Evolutionary conservation across 2,797 vertebrate species (phyloP).

Genomic region (Anolis apletophallus): DNA sequence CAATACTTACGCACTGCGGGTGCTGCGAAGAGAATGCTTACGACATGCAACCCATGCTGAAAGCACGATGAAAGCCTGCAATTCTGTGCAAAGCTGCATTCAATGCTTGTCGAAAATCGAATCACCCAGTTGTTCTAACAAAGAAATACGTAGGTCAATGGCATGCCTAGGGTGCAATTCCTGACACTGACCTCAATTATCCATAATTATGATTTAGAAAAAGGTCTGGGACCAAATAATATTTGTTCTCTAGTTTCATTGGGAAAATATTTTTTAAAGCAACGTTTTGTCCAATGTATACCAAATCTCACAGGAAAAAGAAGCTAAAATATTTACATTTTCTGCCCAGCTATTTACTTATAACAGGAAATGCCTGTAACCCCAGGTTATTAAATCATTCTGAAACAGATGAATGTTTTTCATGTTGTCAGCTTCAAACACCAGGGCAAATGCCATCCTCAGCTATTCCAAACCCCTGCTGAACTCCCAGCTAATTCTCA

Average conservation of each 20-base stretch:
- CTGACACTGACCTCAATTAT: too few relatives aligned
- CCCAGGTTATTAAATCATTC: constrained; percentile 58
- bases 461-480: constrained; percentile 26
- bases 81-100: not conserved
- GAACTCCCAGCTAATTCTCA: constrained; percentile 39
- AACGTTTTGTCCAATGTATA: constrained; percentile 31
- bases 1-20: too few relatives aligned
- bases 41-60: not conserved
- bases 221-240: not conserved
- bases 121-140: too few relatives aligned
- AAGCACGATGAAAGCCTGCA: not conserved
- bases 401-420: constrained; percentile 48
- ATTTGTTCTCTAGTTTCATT: not conserved
- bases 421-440: constrained; percentile 60
- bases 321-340: constrained; percentile 56
- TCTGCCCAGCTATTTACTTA: constrained; percentile 63
- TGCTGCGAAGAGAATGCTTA: not conserved
- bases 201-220: too few relatives aligned
- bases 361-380: constrained; percentile 65
- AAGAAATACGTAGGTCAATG: too few relatives aligned
- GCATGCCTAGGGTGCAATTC: too few relatives aligned
- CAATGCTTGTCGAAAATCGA: not conserved
- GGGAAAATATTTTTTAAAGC: constrained; percentile 7
- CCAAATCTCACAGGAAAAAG: constrained; percentile 45
- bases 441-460: constrained; percentile 53